Evolutionary conservation across 1,140 invertebrate genomes (phyloP), one percentile per base, ranked within the genome.

Genomic region (Proctacanthus coquilletti): DNA sequence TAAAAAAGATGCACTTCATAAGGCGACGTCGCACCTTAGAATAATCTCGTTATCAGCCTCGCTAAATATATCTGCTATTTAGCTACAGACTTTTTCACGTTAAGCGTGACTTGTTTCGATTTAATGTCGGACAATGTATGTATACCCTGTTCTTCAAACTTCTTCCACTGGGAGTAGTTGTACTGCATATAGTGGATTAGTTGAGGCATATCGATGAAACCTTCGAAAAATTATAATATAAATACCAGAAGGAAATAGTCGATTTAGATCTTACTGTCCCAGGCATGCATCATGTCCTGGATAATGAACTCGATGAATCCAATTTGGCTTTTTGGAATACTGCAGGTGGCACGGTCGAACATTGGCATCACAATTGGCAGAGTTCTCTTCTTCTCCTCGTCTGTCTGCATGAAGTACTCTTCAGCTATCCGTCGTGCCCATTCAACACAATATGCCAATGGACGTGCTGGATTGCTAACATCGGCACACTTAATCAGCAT

Each of bases 401-500:
- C 89, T 21, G 89, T 94, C 73, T 95, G 70, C 47, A 74, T 71
- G 63, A 92, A 95, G 62, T 96, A 97, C 60, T 97, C 92, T 56
- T 94, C 86, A 0, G 78, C 77, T 34, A 83, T 83, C 49, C 69
- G 72, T 44, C 75, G 72, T 0, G 89, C 85, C 92, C 92, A 96
- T 64, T 89, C 85, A 29, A 86, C 74, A 52, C 88, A 94, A 41
- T 79, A 71, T 38, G 74, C 71, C 35, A 86, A 63, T 1, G 87
- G 85, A 45, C 92, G 65, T 1, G 84, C 80, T 0, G 91, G 89
- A 65, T 97, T 97, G 11, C 86, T 91, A 2, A 97, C 86, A 62
- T 97, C 92, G 0, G 91, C 85, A 65, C 91, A 95, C 64, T 97
- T 97, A 51, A 97, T 96, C 65, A 96, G 76, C 85, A 96, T 95